These are phyloP conservation scores for Nasonia oneida DNA, from an alignment of 2,888 invertebrate species.

Conservation along the genomic window DNA sequence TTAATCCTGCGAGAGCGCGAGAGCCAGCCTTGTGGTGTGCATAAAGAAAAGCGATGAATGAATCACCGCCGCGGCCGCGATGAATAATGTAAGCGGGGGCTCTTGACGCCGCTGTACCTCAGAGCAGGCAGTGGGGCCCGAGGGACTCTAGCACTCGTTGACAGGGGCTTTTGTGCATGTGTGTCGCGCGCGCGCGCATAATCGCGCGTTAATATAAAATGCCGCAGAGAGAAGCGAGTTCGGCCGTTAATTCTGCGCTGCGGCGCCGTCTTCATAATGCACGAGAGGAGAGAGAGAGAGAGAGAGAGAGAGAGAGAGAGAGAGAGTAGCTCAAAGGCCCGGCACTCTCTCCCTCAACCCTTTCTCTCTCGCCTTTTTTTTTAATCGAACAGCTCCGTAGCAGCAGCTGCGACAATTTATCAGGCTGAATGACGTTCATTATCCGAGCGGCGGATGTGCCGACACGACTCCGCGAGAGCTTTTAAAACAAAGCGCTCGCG, in stretches of 20 bases:
- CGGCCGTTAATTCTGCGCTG: no score
- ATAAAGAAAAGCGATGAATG: neutral
- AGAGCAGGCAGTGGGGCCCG: neutral
- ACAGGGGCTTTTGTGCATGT: neutral
- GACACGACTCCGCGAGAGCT: constrained; percentile 26
- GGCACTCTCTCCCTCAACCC: neutral
- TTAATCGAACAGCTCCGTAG: constrained; percentile 7
- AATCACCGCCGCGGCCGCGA: neutral
- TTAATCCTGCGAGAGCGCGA: neutral
- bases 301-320: no score
- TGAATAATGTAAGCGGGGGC: neutral
- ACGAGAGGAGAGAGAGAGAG: neutral
- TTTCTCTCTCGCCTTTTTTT: neutral
- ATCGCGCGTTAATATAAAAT: constrained; percentile 13
- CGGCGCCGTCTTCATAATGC: neutral
- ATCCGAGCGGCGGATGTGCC: constrained; percentile 51
- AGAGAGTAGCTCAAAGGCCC: neutral
- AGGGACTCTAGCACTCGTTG: neutral
- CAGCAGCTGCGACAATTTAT: constrained; percentile 43
- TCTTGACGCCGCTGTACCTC: neutral
- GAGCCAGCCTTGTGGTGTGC: neutral
- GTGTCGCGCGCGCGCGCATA: neutral
- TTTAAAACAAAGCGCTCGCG: constrained; percentile 24
- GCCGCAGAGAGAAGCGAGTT: neutral
- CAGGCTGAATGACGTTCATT: constrained; percentile 57